Evolutionary conservation across 2,797 vertebrate genomes (phyloP).

Genomic region (Hypotaenidia philippensis): DNA sequence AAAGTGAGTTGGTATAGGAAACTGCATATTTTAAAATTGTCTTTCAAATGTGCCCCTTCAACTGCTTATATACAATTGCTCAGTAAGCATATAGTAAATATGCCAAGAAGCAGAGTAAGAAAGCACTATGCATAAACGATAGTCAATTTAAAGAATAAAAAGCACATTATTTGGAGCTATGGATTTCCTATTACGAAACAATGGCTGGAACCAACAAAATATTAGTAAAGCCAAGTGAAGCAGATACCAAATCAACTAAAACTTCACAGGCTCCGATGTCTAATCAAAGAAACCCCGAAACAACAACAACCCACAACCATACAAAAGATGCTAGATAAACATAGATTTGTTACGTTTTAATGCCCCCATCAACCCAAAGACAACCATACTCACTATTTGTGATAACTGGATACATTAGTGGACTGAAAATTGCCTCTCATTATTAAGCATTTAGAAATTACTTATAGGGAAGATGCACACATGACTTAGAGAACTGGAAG

Average conservation of each 20-base stretch:
- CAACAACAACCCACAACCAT: background rate
- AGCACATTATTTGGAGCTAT: constrained; percentile 8
- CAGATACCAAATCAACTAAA: background rate
- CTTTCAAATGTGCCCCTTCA: background rate
- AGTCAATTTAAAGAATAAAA: constrained; percentile 53
- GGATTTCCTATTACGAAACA: constrained; percentile 16
- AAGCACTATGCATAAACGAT: constrained; percentile 52
- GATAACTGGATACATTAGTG: background rate
- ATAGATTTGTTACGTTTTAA: background rate
- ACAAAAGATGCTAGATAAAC: background rate
- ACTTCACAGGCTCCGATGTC: background rate
- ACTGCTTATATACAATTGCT: constrained; percentile 14
- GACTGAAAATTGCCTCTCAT: background rate
- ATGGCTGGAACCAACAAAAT: background rate
- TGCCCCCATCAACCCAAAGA: background rate
- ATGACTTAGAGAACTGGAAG: background rate
- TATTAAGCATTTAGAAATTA: background rate
- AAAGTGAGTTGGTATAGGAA: constrained; percentile 21
- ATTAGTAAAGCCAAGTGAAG: background rate
- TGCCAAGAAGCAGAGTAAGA: constrained; percentile 48
- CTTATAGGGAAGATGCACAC: background rate
- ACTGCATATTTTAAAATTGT: background rate
- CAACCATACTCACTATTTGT: background rate
- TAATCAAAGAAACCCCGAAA: background rate
- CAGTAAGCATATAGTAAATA: constrained; percentile 33